These are phyloP conservation scores for Aporophyla lueneburgensis DNA, from an alignment of 2,888 invertebrate species.

Conservation along the genomic window DNA sequence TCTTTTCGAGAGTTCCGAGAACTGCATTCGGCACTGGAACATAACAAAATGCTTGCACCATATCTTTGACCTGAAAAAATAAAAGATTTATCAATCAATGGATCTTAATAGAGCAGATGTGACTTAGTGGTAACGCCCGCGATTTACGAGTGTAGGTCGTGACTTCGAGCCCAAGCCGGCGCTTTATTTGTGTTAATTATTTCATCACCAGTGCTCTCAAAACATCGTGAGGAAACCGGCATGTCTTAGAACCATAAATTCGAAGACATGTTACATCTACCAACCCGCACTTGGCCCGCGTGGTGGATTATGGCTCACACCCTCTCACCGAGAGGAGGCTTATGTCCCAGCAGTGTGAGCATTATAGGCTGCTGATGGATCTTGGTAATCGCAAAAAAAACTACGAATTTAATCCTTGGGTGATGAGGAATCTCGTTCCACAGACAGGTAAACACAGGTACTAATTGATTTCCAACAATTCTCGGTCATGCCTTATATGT, in stretches of 20 bases:
- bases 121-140: too few species aligned
- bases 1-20: conserved; percentile 30
- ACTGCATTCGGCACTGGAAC: conserved; percentile 39
- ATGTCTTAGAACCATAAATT: too few species aligned
- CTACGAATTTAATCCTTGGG: background rate
- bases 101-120: background rate
- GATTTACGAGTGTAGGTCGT: too few species aligned
- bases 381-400: conserved; percentile 1
- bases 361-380: background rate
- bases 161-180: too few species aligned
- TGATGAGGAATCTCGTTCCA: background rate
- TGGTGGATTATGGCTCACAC: too few species aligned
- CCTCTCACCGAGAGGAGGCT: too few species aligned
- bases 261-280: too few species aligned
- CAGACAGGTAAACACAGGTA: conserved; percentile 11
- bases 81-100: background rate
- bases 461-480: conserved; percentile 42
- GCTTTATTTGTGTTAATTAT: too few species aligned
- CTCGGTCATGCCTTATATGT: conserved; percentile 33
- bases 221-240: too few species aligned
- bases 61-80: conserved; percentile 3
- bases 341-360: too few species aligned
- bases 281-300: too few species aligned
- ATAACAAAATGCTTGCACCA: conserved; percentile 27
- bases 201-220: too few species aligned